Evolutionary conservation across 2,797 vertebrate genomes (phyloP), one percentile per base, ranked within the genome.

Genomic region (Atherinosoma microstoma): DNA sequence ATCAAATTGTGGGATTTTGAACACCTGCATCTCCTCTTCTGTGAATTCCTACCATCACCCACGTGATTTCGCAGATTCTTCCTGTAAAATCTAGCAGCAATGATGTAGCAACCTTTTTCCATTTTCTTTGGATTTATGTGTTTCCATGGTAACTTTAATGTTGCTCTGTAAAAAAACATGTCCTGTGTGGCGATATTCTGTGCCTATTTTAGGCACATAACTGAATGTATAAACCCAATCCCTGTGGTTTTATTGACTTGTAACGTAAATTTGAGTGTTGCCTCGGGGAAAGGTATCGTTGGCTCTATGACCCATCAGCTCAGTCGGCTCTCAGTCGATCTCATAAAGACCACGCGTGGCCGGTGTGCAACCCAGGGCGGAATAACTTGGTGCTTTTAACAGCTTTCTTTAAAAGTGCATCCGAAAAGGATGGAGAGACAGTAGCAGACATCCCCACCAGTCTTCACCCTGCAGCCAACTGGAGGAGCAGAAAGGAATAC

Each of bases 21-120:
- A 81, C 98, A 98, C 93, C 97, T 99, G 97, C 78, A 42, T 62
- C 47, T 58, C 9, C 24, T 64, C 74, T 89, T 92, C 86, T 88
- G 74, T 59, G 16, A 34, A 22, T 13, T 59, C 87, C 91, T 75
- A 76, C 84, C 60, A 8, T 49, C 0, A 13, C 67, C 64, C 80
- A 40, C 70, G 79, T 51, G 81, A 78, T 85, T 76, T 78, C 79
- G 9, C 58, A 78, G 29, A 79, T 38, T 73, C 60, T n/a, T 27
- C 9, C 63, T n/a, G 59, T 75, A 70, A 79, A 86, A 89, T 35
- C 74, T 60, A 64, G 83, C 79, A 84, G 85, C 38, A 5, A 79
- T 22, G 27, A 85, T 89, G 85, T 89, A 90, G 86, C 86, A 77
- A 54, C 45, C n/a, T 42, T 1, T 57, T 62, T 54, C 27, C 24